Evolutionary conservation across 2,797 vertebrate genomes (phyloP).

Genomic region (Bradypodion ventrale): DNA sequence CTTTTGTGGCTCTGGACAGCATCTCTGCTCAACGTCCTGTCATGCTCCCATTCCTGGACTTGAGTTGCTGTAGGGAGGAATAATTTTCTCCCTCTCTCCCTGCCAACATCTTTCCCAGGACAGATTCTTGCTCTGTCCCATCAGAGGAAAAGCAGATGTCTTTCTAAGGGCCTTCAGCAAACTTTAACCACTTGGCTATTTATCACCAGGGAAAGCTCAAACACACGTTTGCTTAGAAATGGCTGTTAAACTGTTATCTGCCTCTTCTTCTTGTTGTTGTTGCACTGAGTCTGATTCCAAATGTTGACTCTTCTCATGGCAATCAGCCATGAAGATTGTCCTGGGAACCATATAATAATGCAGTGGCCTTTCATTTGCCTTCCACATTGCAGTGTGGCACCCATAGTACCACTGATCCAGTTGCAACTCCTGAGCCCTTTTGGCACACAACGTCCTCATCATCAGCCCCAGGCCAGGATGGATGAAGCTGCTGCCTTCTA

Average conservation of each 20-base stretch:
- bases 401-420: no score
- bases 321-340: no score
- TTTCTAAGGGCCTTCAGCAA: accelerated
- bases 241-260: not conserved
- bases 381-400: no score
- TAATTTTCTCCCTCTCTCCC: not conserved
- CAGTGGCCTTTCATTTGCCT: no score
- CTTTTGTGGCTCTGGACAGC: conserved; percentile 54
- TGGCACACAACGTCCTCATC: no score
- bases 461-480: no score
- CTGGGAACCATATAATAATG: no score
- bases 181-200: accelerated
- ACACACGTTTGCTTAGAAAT: not conserved
- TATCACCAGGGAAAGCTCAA: not conserved
- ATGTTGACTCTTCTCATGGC: no score
- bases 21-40: conserved; percentile 45
- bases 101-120: not conserved
- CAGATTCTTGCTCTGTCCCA: not conserved
- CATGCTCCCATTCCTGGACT: conserved; percentile 43
- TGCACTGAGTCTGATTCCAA: no score
- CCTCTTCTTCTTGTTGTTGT: no score
- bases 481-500: no score
- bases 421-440: no score
- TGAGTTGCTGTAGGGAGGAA: not conserved
- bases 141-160: accelerated